Percentiles rank a stretch among this genome's conserved stretches.
phyloP scores from a whole-genome alignment of 2,113 vertebrate species.

The Sapajus apella region DNA sequence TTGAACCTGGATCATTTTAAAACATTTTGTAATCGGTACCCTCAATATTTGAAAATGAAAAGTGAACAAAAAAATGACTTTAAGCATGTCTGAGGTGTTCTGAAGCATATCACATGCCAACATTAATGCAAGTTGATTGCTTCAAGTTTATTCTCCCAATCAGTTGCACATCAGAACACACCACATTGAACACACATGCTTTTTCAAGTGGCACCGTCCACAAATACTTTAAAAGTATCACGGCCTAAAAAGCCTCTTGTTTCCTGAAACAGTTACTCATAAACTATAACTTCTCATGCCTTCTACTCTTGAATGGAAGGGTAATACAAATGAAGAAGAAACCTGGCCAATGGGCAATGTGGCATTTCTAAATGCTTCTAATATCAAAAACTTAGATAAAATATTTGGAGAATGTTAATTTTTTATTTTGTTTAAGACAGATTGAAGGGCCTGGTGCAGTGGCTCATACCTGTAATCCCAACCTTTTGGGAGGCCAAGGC shows the following conservation, averaged over 20 bases:
- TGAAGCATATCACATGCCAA: not conserved
- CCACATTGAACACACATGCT: not conserved
- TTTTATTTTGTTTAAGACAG: not conserved
- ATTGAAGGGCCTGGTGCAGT: not conserved
- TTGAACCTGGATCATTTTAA: not conserved
- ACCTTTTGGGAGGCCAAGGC: no score
- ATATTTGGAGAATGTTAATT: not conserved
- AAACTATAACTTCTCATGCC: not conserved
- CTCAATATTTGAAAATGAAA: conserved; percentile 26
- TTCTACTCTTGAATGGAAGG: conserved; percentile 5
- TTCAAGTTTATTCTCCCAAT: conserved; percentile 5
- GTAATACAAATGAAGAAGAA: not conserved
- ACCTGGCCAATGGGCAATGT: not conserved
- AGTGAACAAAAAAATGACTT: not conserved
- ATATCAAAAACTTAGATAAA: not conserved
- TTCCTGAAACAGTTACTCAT: conserved; percentile 45
- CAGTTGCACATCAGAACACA: not conserved
- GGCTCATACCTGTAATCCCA: no score
- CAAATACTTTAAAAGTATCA: conserved; percentile 25
- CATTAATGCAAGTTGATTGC: not conserved
- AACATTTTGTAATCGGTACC: not conserved
- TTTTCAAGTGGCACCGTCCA: conserved; percentile 4
- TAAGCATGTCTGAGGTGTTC: not conserved
- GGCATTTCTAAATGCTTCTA: not conserved
- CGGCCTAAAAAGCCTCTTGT: not conserved